Evolutionary conservation across 2,797 vertebrate genomes (phyloP).

Genomic region (Sylvilagus floridanus): DNA sequence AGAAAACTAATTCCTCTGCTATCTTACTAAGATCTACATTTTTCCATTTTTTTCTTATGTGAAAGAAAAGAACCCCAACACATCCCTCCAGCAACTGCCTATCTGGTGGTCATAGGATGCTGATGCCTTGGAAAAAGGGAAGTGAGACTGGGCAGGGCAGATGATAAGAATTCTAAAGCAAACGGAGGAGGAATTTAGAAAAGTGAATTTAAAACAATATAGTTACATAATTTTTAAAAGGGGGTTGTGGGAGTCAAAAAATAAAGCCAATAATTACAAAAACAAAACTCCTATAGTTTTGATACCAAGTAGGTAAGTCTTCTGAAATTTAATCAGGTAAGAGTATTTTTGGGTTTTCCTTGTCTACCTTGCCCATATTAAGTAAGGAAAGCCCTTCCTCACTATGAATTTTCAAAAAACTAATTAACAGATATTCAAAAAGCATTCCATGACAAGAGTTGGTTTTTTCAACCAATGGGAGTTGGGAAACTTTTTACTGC

Average conservation of each 20-base stretch:
- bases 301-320: background rate
- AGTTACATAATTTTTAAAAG: background rate
- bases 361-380: background rate
- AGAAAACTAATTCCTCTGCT: constrained; percentile 2
- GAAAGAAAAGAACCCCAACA: background rate
- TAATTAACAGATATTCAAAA: background rate
- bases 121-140: background rate
- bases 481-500: background rate
- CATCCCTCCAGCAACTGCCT: background rate
- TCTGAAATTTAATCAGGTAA: constrained; percentile 44
- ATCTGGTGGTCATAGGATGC: background rate
- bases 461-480: background rate
- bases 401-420: constrained; percentile 4
- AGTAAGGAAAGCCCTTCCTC: background rate
- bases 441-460: background rate
- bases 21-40: background rate
- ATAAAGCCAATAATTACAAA: constrained; percentile 6
- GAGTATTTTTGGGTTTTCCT: constrained; percentile 2
- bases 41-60: background rate
- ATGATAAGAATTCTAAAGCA: constrained; percentile 12
- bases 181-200: background rate
- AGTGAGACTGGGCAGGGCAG: background rate
- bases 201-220: constrained; percentile 11
- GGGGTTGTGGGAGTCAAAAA: background rate
- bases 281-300: background rate